Conservation (phyloP, 2,113 vertebrate genomes). For the Coreoperca whiteheadi region DNA sequence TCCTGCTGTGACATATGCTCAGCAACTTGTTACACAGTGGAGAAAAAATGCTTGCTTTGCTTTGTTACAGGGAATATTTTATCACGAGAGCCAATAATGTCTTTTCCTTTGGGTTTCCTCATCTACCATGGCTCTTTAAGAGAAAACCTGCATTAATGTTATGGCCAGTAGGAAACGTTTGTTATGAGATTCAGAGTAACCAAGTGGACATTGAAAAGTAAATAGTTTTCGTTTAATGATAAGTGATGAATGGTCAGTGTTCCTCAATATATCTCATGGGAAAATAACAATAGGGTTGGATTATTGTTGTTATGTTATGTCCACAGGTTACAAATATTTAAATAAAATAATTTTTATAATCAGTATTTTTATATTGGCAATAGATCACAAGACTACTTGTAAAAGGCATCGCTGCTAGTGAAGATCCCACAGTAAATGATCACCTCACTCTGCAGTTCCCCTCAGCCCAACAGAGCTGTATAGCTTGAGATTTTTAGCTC, state of each 20-base stretch:
- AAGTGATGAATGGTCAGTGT: background rate
- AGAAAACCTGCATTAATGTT: background rate
- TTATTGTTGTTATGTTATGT: background rate
- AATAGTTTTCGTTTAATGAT: background rate
- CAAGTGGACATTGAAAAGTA: background rate
- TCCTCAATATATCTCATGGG: background rate
- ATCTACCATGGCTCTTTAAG: background rate
- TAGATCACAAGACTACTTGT: no score
- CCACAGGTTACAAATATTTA: background rate
- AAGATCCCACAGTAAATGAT: no score
- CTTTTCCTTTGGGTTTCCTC: background rate
- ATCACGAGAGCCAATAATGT: conserved; percentile 18
- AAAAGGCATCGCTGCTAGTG: no score
- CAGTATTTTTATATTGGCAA: background rate
- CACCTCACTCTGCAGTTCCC: no score
- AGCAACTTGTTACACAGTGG: conserved; percentile 67
- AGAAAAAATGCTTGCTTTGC: conserved; percentile 42
- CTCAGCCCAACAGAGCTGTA: no score
- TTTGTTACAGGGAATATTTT: conserved; percentile 50
- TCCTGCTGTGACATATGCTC: conserved; percentile 72
- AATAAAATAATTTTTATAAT: background rate
- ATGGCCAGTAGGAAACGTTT: background rate
- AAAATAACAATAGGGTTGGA: background rate
- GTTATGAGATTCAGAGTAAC: background rate
- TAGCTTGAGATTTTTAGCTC: no score